Evolutionary conservation across 2,888 invertebrate genomes (phyloP).

Genomic region (Lochmaea capreae): DNA sequence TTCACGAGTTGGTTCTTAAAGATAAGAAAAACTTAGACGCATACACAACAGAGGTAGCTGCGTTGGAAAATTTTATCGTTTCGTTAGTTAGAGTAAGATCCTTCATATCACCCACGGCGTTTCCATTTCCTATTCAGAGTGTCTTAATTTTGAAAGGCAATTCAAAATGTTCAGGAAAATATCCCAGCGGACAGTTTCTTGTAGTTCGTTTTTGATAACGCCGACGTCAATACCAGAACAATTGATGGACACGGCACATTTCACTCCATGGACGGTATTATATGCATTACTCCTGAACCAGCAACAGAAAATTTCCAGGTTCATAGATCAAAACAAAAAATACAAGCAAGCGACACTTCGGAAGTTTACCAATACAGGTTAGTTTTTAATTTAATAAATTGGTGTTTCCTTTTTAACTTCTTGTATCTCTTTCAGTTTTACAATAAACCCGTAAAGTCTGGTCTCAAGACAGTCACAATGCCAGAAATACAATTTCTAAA

Average conservation of each 20-base stretch:
- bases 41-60: neutral
- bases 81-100: neutral
- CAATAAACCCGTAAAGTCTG: neutral
- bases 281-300: neutral
- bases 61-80: neutral
- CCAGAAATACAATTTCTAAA: neutral
- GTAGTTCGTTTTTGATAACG: neutral
- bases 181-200: neutral
- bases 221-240: neutral
- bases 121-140: neutral
- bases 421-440: neutral
- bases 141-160: neutral
- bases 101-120: neutral
- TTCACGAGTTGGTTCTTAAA: neutral
- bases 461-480: neutral
- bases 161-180: neutral
- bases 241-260: neutral
- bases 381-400: neutral
- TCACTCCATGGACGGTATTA: neutral
- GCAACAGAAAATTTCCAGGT: neutral
- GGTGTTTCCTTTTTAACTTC: neutral
- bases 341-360: neutral
- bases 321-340: too few species aligned
- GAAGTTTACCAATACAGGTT: neutral
- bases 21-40: neutral